Evolutionary conservation across 2,888 invertebrate species (phyloP), one percentile per base, ranked within the genome.

Genomic region (Tanytarsus gracilentus): DNA sequence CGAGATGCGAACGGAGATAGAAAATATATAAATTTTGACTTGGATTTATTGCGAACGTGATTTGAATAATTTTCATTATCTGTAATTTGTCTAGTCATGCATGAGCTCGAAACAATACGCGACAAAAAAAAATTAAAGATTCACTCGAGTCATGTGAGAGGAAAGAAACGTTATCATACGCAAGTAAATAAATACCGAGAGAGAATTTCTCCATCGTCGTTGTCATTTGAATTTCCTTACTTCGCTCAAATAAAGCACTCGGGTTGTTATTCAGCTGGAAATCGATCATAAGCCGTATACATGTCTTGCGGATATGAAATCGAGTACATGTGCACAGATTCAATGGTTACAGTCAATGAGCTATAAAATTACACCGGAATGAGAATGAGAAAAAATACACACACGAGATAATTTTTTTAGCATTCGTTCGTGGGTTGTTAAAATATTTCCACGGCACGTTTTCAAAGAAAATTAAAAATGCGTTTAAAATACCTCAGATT

Each of bases 41-140:
- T 25, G 40, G 55, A 55, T 55, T 55, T 55, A 55, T 55, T 21
- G 55, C 26, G 40, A 55, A 55, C 55, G 55, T 55, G 55, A 36
- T 39, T 26, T 39, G 55, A 55, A 16, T 25, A 40, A 16, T 33
- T 33, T 33, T 33, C n/a, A 3, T n/a, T 44, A 16, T 44, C 40
- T 40, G 21, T 40, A 55, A 55, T 40, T 55, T 55, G 40, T 39
- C 33, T 39, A 55, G 39, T 55, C 55, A 55, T 55, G 55, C 55
- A 55, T 55, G 18, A 25, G 36, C 8, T 2, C 21, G 44, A 44
- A 44, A 21, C 44, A 44, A 44, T 44, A 11, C 21, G 11, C 18
- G 23, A 23, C n/a, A n/a, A n/a, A n/a, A n/a, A n/a, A 30, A 30
- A 30, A 30, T 30, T 11, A 11, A 30, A 8, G 30, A 30, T 8